Percentiles rank a stretch among this genome's conserved stretches.
These are phyloP conservation scores for Pomphorhynchus laevis DNA, from an alignment of 1,140 invertebrate genomes.

Conservation along the genomic window DNA sequence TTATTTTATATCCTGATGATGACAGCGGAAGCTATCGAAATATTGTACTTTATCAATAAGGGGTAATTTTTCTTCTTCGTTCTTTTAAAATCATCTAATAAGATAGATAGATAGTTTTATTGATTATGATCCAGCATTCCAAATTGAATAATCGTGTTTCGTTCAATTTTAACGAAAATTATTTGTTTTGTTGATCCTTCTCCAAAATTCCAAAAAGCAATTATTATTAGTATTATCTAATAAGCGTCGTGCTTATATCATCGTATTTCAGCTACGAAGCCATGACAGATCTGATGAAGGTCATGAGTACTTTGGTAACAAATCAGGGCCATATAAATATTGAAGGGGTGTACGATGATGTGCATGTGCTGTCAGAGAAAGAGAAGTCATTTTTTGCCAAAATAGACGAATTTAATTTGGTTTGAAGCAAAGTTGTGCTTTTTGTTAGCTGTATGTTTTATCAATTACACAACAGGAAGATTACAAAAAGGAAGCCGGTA, in stretches of 20 bases:
- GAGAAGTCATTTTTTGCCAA: slow-evolving; percentile 25
- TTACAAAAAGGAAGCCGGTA: slow-evolving; percentile 35
- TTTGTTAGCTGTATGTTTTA: slow-evolving; percentile 1
- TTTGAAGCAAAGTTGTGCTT: background rate
- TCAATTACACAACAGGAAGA: slow-evolving; percentile 22
- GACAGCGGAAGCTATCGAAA: no score
- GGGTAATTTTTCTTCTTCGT: no score
- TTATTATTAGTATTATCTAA: slow-evolving; percentile 1
- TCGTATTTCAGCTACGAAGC: slow-evolving; percentile 17
- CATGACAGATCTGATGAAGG: slow-evolving; percentile 17
- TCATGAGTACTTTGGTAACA: slow-evolving; percentile 15
- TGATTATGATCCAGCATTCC: no score
- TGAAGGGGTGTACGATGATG: slow-evolving; percentile 17
- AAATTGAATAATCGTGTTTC: no score
- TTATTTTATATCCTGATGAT: no score
- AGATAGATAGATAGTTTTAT: no score
- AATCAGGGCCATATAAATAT: slow-evolving; percentile 16
- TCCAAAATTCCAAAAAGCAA: background rate
- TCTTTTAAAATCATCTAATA: no score
- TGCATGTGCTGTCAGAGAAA: slow-evolving; percentile 24
- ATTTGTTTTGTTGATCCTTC: no score
- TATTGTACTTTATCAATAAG: no score
- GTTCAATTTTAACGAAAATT: no score
- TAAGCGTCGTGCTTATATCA: slow-evolving; percentile 14
- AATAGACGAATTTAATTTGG: slow-evolving; percentile 1